Base-by-base conservation (phyloP, 2,797 vertebrate species). In the Pempheris klunzingeri region DNA sequence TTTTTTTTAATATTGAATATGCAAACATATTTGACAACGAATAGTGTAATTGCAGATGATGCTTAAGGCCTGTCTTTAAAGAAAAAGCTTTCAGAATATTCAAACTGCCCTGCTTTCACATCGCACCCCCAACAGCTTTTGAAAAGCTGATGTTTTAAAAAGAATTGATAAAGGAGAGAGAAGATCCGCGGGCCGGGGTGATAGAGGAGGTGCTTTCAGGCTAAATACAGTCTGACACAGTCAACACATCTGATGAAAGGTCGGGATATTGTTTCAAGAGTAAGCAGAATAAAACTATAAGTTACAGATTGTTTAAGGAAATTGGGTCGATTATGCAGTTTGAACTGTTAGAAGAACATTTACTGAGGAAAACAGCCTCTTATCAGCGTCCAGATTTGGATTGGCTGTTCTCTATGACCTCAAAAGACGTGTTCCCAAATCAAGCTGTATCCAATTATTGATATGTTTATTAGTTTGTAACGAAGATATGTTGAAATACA, bases 121-220 rank as follows among this genome's bases (percentile, higher is more conserved):
- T 82, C 85, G 14, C 78, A 70, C 68, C 68, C 76, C 77, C 72
- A 87, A 88, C 90, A 88, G 91, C 92, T 81, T 92, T 78, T 90
- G 86, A 93, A 90, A 92, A 91, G 90, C 91, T 88, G 87, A 88
- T 89, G 88, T 91, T 88, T 89, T 15, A 84, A 87, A 92, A 93
- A 87, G 74, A 83, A 71, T 80, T 90, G 92, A 94, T 93, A 92
- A 90, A 93, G 86, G 39, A 64, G 79, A 41, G 79, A 49, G 61
- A 58, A 85, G 86, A 64, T 87, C 88, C 78, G 71, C 84, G 24
- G 85, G 87, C 76, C 47, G 78, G 63, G 78, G 71, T 91, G 86
- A 86, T 78, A 79, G 78, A 85, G 11, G 66, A 71, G 78, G 7
- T n/a, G 75, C 84, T 84, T 2, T 44, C 20, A 15, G 85, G 82